Base-by-base conservation (phyloP, 2,888 invertebrate genomes). In the Hypselothyrea guttata region DNA sequence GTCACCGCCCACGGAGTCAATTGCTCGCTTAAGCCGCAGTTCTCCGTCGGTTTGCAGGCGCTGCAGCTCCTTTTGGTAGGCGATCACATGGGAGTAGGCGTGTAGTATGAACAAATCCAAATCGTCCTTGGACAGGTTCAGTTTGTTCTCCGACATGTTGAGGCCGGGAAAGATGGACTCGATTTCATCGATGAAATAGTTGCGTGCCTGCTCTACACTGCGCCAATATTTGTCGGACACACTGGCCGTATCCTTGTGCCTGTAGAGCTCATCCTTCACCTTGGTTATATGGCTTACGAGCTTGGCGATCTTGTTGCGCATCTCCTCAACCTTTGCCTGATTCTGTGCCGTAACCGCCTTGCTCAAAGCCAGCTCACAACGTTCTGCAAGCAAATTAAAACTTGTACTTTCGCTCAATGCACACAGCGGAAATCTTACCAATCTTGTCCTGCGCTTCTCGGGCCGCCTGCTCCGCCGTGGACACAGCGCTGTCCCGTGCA, bases 171-270 rank as follows among this genome's bases (percentile, higher is more conserved):
- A 93, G 35, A 96, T 91, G 48, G 94, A 93, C 86, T 93, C 92
- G 33, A 94, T 90, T 88, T 94, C 94, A 57, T 94, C 92, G 13
- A 92, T 90, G 62, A 93, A 93, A 73, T 92, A 91, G 71, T 91
- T 91, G 2, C 93, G 91, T 0, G 93, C 93, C 30, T 90, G 87
- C 69, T 92, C 91, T 1, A 90, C 95, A 90, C 95, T 94, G 48
- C 93, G 94, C 94, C 96, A 96, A 86, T 96, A 97, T 81, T 93
- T 94, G 66, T 96, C 94, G 12, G 95, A 93, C 0, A 96, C 90
- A 40, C 91, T 92, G 0, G 93, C 91, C 40, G 91, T 90, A 18
- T 92, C 91, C 38, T 91, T 86, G 59, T 93, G 93, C 0, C 88
- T 87, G 15, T 92, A 92, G 53, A 93, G 93, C 5, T 91, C 91